These are phyloP conservation scores for Oryzias curvinotus DNA, from an alignment of 2,113 vertebrate genomes.

Conservation along the genomic window DNA sequence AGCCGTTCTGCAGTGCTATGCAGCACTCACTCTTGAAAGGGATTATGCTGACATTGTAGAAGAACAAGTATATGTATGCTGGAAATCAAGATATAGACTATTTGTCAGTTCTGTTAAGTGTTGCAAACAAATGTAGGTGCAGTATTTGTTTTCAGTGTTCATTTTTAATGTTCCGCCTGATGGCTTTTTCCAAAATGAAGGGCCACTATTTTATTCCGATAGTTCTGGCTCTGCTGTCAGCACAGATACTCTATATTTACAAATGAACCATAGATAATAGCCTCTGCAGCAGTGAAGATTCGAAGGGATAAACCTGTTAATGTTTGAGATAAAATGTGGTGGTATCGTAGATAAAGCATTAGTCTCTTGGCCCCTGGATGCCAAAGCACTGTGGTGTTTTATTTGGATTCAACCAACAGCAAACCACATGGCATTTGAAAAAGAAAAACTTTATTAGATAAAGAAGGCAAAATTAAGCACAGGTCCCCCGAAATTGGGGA, in stretches of 20 bases:
- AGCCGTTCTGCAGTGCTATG: constrained; percentile 23
- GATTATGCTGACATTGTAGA: constrained; percentile 61
- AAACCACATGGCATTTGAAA: constrained; percentile 65
- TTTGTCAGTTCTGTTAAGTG: constrained; percentile 48
- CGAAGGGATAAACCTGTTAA: constrained; percentile 40
- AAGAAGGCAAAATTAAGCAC: constrained; percentile 67
- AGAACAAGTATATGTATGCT: constrained; percentile 45
- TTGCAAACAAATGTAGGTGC: constrained; percentile 45
- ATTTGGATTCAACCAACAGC: constrained; percentile 54
- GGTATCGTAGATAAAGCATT: constrained; percentile 44
- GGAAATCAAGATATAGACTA: constrained; percentile 61
- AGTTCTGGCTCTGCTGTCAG: constrained; percentile 1
- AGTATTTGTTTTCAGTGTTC: constrained; percentile 39
- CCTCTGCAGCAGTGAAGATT: constrained; percentile 37
- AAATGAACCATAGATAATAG: constrained; percentile 39
- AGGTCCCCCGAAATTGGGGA: constrained; percentile 63
- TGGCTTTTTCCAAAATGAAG: constrained; percentile 14
- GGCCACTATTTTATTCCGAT: constrained; percentile 25
- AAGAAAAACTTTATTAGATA: constrained; percentile 61
- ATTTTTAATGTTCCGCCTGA: not conserved
- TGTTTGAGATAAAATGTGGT: constrained; percentile 35
- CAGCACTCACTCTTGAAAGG: constrained; percentile 50
- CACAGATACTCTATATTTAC: constrained; percentile 14
- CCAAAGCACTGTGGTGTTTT: constrained; percentile 33
- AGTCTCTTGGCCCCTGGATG: constrained; percentile 31